These are phyloP conservation scores for Caenorhabditis sp. DNA, from an alignment of 2,888 invertebrate genomes.

Conservation along the genomic window DNA sequence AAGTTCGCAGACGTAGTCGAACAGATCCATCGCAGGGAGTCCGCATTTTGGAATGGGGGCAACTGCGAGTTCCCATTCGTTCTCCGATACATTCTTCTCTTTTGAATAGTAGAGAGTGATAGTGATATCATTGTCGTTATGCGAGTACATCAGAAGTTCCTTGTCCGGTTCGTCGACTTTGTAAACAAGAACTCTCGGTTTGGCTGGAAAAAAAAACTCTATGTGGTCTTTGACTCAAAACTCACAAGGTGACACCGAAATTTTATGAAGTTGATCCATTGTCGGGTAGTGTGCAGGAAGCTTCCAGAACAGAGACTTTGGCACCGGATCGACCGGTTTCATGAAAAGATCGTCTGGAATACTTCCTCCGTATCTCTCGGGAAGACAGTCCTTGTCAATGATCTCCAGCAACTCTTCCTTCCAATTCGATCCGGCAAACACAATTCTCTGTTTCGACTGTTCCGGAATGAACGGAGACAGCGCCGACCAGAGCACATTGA, in stretches of 20 bases:
- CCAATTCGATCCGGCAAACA: conserved; percentile 67
- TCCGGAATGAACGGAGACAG: conserved; percentile 70
- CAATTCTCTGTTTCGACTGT: conserved; percentile 61
- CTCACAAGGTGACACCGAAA: conserved; percentile 70
- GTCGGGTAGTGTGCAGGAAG: conserved; percentile 64
- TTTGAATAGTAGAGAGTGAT: conserved; percentile 68
- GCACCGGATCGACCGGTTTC: conserved; percentile 56
- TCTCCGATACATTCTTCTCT: conserved; percentile 60
- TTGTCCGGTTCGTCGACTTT: conserved; percentile 62
- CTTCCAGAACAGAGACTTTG: conserved; percentile 72
- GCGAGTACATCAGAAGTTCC: conserved; percentile 68
- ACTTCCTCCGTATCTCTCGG: conserved; percentile 74
- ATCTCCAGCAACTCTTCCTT: conserved; percentile 70
- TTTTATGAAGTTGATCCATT: conserved; percentile 65
- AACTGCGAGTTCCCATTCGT: conserved; percentile 63
- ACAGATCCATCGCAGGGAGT: conserved; percentile 70
- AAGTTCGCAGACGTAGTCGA: conserved; percentile 67
- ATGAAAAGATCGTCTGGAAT: conserved; percentile 62
- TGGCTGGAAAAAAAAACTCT: conserved; percentile 46
- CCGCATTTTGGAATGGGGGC: conserved; percentile 70
- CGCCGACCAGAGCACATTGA: conserved; percentile 72
- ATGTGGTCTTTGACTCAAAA: neutral
- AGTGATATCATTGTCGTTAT: conserved; percentile 71
- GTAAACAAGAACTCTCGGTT: conserved; percentile 63
- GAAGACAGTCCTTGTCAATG: conserved; percentile 68